Evolutionary conservation across 2,113 vertebrate species (phyloP).

Genomic region (Telmatochromis bifrenatus): DNA sequence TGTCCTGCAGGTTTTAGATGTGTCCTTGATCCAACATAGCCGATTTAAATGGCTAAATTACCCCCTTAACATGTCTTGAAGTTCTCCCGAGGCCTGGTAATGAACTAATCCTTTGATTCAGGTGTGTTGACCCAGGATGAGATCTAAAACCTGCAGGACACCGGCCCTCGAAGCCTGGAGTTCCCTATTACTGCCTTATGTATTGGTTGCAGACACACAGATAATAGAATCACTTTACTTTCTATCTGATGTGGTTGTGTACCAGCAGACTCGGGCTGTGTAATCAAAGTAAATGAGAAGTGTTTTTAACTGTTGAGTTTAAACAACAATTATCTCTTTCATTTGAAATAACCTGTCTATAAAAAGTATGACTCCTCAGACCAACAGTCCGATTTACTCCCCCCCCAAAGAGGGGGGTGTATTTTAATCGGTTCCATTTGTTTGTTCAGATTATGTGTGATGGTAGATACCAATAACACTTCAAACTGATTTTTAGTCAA

Average conservation of each 20-base stretch:
- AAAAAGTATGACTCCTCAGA: background rate
- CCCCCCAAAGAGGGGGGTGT: no score
- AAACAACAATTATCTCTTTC: background rate
- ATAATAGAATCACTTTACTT: background rate
- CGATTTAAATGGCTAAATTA: rapidly evolving
- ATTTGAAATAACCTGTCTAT: background rate
- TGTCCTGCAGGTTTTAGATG: background rate
- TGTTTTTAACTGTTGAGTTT: background rate
- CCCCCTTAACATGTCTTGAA: rapidly evolving
- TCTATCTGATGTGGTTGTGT: background rate
- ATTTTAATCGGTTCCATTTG: no score
- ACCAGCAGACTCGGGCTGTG: background rate
- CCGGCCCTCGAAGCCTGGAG: background rate
- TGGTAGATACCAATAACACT: no score
- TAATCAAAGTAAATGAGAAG: background rate
- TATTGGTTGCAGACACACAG: background rate
- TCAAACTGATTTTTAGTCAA: background rate
- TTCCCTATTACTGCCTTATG: background rate
- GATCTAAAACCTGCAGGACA: background rate
- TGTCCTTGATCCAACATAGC: background rate
- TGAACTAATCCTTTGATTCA: background rate
- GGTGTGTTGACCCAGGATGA: background rate
- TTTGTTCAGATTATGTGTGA: no score
- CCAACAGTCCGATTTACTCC: background rate
- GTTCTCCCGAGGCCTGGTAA: background rate